Base-by-base conservation (phyloP, 2,797 vertebrate species). In the Macropus fuliginosus region DNA sequence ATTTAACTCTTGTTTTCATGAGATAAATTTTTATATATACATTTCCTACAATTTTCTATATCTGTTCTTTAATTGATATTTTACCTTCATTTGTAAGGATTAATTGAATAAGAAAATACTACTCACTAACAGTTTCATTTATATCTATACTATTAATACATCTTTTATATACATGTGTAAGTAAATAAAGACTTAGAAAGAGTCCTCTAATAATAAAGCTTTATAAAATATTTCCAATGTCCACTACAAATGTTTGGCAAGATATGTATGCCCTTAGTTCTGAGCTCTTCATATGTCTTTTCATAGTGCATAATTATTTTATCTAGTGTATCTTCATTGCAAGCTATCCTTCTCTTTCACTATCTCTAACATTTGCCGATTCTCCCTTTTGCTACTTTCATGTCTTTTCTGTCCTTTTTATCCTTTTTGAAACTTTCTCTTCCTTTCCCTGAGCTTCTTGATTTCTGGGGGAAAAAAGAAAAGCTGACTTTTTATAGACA, bases 1-100 rank as follows among this genome's bases (percentile, higher is more conserved):
- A 56, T 66, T 28, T 90, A 57, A 89, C 57, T 66, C 59, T 91
- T 94, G 52, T 29, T 92, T 95, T 29, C 13, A 81, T 52, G 55
- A 50, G 87, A 90, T 21, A 40, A 27, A 27, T 11, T 87, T 40
- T 87, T 27, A 87, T 46, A 11, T 27, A 46, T 46, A 50, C 21
- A 46, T 27, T 87, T 87, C 40, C 46, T 87, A 87, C 10, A 46
- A 87, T 24, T 87, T 81, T 27, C 18, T 81, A 24, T 81, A 24
- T 46, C 18, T 40, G 16, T 34, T 74, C 21, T 46, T 87, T 87
- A 87, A 87, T 50, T 87, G 40, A 87, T 46, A 87, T 50, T 27
- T 87, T 9, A 50, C 24, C 21, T 87, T 87, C 74, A 50, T 27
- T 87, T 87, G 9, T 28, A 27, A 87, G 24, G 9, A 50, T 87